Evolutionary conservation across 2,888 invertebrate genomes (phyloP), one percentile per base, ranked within the genome.

Genomic region (Diabrotica balteata): DNA sequence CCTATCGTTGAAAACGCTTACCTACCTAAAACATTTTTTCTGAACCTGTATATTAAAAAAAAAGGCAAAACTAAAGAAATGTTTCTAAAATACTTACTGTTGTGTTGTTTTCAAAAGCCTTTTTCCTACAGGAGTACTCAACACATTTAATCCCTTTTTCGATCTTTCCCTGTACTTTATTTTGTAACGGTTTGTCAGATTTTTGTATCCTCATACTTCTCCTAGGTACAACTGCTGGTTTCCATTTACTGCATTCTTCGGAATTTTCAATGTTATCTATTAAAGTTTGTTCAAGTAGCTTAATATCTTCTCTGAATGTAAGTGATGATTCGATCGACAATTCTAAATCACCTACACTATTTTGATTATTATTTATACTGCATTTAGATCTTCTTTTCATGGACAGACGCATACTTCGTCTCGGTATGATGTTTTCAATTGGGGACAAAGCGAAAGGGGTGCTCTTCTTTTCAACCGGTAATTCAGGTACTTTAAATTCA

Each of bases 401-500:
- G 8, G 76, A 75, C 42, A 75, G 59, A 47, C 75, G 63, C 45
- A 63, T 53, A 68, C 76, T 76, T 61, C 72, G 64, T 57, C 76
- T 71, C 7, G 62, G 52, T 22, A 45, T n/a, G 8, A 51, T 49
- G 9, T 58, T 55, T 57, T 72, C 73, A 54, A 71, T 75, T 8
- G 74, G 73, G 7, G 74, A 75, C 46, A 73, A 60, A 9, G 69
- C 66, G 50, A 59, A 57, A 7, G 67, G 67, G 6, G 60, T 54
- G 54, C 51, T 63, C 47, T 42, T 42, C 52, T 66, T 68, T 67
- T 55, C 47, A 42, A 52, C 17, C 10, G 75, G 74, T 8, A 70
- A 8, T 32, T 54, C 59, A 7, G 78, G 77, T 22, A 77, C 67
- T 74, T 78, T 77, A 64, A 78, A 78, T 47, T 62, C 59, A n/a